Percentiles rank a stretch among this genome's conserved stretches.
phyloP scores from a whole-genome alignment of 1,140 invertebrate species.

The Bombus terrestris region DNA sequence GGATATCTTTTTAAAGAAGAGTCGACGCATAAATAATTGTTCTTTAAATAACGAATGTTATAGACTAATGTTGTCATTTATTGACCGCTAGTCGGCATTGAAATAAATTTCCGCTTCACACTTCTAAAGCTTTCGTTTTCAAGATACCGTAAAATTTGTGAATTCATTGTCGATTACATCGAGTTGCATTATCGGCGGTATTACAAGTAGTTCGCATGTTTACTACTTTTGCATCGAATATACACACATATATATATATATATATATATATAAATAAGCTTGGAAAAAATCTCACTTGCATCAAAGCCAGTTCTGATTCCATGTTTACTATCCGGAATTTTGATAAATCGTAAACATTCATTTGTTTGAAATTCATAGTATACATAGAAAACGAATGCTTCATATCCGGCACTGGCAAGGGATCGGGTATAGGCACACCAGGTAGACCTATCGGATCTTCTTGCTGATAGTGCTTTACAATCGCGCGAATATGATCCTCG shows the following conservation, averaged over 20 bases:
- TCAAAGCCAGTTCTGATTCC: slow-evolving; percentile 85
- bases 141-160: not conserved
- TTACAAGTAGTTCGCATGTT: not conserved
- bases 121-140: not conserved
- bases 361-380: slow-evolving; percentile 88
- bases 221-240: not conserved
- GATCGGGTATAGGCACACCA: slow-evolving; percentile 89
- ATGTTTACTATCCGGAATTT: slow-evolving; percentile 89
- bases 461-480: slow-evolving; percentile 92
- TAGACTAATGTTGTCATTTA: slow-evolving; percentile 2
- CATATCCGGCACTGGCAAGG: slow-evolving; percentile 90
- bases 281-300: slow-evolving; percentile 83
- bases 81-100: not conserved
- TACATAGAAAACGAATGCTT: slow-evolving; percentile 88
- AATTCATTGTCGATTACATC: not conserved
- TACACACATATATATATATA: too few species aligned
- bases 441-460: slow-evolving; percentile 90
- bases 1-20: not conserved
- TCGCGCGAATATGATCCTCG: slow-evolving; percentile 87
- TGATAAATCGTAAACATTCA: slow-evolving; percentile 88
- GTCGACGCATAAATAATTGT: not conserved
- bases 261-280: not conserved
- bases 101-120: not conserved
- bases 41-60: slow-evolving; percentile 18
- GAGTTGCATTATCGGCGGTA: not conserved